phyloP scores from a whole-genome alignment of 2,888 invertebrate species.

The Halictus quadricinctus region DNA sequence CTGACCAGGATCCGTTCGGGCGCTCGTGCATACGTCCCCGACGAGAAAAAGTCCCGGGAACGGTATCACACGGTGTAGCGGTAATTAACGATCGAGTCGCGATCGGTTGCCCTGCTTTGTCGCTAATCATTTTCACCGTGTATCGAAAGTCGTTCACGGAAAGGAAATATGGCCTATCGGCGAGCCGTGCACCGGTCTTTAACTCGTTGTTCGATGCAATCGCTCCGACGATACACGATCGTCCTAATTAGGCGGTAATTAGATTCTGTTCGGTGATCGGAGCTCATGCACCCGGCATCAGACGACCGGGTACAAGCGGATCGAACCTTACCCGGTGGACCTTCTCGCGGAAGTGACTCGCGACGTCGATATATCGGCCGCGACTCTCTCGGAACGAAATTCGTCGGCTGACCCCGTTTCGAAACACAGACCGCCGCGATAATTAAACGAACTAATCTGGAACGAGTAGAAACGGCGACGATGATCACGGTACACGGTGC shows the following conservation, averaged over 20 bases:
- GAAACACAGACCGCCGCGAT: conserved; percentile 2
- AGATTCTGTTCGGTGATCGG: conserved; percentile 69
- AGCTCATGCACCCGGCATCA: conserved; percentile 53
- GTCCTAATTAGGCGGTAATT: conserved; percentile 75
- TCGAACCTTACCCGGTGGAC: conserved; percentile 29
- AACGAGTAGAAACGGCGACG: background rate
- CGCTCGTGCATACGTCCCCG: conserved; percentile 34
- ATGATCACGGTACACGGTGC: background rate
- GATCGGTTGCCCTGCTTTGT: conserved; percentile 54
- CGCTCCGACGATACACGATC: conserved; percentile 74
- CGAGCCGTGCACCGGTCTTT: conserved; percentile 56
- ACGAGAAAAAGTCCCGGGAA: conserved; percentile 46
- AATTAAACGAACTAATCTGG: conserved; percentile 8
- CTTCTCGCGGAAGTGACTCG: conserved; percentile 55
- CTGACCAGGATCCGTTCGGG: background rate
- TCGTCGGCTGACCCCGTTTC: conserved; percentile 21
- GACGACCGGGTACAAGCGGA: conserved; percentile 44
- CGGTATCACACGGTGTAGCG: conserved; percentile 61
- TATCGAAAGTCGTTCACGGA: conserved; percentile 66
- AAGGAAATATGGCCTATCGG: conserved; percentile 67
- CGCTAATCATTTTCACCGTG: conserved; percentile 70
- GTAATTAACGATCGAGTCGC: conserved; percentile 61
- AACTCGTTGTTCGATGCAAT: conserved; percentile 74
- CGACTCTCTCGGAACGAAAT: conserved; percentile 14
- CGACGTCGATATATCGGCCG: background rate